Conservation (phyloP, 2,888 invertebrate species). For the Lottia scabra region DNA sequence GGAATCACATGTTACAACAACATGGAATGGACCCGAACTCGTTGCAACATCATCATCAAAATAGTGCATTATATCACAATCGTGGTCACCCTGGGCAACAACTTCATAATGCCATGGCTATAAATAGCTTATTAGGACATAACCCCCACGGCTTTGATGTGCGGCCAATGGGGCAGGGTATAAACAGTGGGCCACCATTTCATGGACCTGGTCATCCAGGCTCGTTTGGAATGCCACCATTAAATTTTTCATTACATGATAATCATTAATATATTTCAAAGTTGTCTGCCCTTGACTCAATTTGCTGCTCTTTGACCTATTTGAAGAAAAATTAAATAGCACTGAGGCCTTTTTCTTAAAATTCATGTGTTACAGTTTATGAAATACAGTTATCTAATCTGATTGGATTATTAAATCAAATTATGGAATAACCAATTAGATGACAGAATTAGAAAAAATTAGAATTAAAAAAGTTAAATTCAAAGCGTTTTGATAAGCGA, state of each 20-base stretch:
- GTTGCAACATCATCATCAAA: conserved; percentile 58
- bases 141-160: conserved; percentile 67
- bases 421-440: no score
- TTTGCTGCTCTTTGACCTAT: no score
- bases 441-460: no score
- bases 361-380: no score
- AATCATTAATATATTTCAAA: neutral
- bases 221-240: conserved; percentile 63
- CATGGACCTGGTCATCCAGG: conserved; percentile 59
- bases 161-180: conserved; percentile 50
- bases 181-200: conserved; percentile 63
- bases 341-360: no score
- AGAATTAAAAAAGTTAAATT: no score
- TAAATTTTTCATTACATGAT: conserved; percentile 67
- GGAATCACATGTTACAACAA: conserved; percentile 58
- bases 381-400: no score
- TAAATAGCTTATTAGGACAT: conserved; percentile 67
- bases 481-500: no score
- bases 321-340: no score
- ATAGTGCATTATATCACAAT: conserved; percentile 55
- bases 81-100: conserved; percentile 56
- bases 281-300: no score
- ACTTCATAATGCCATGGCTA: conserved; percentile 63
- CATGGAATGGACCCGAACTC: conserved; percentile 57
- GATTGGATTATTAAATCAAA: no score